A percentile compares a stretch with the other conserved stretches of the same genome.
Conservation (phyloP, 2,797 vertebrate genomes). For the Cichlasoma orientale region DNA sequence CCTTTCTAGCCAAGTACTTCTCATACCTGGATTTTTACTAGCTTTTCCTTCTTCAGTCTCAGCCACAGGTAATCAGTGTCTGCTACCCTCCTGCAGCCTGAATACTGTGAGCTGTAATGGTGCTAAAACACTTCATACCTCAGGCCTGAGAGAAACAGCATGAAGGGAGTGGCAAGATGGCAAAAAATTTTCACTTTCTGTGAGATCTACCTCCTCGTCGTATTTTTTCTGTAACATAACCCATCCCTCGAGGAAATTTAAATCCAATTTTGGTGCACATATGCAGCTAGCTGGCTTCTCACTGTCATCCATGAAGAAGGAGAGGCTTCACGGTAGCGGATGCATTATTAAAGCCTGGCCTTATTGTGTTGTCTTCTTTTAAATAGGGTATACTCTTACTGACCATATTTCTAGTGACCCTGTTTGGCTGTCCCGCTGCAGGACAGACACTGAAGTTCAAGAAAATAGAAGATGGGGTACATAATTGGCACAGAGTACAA, state of each 20-base stretch:
- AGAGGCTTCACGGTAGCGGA: conserved; percentile 33
- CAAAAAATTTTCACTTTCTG: conserved; percentile 5
- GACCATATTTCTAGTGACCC: conserved; percentile 46
- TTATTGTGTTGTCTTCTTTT: conserved; percentile 56
- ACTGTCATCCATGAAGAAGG: conserved; percentile 9
- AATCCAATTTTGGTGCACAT: conserved; percentile 6
- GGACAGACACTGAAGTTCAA: conserved; percentile 1
- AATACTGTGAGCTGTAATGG: conserved; percentile 31
- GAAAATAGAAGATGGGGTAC: not conserved
- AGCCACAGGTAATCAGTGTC: conserved; percentile 32
- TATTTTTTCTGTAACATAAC: conserved; percentile 21
- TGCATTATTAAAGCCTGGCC: conserved; percentile 68
- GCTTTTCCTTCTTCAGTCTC: conserved; percentile 7
- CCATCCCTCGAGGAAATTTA: conserved; percentile 21
- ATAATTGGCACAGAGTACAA: not conserved
- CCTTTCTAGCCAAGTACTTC: conserved; percentile 21
- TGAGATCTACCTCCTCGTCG: conserved; percentile 14
- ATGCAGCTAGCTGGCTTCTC: conserved; percentile 10
- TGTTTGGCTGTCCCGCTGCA: conserved; percentile 38
- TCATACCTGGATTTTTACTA: conserved; percentile 37
- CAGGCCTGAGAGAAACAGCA: conserved; percentile 2
- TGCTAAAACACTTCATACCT: conserved; percentile 50
- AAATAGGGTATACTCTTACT: conserved; percentile 34
- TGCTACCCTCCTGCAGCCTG: conserved; percentile 10
- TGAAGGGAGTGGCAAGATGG: conserved; percentile 20